These are phyloP conservation scores for Clarias macrocephalus DNA, from an alignment of 2,113 vertebrate genomes.

Conservation along the genomic window DNA sequence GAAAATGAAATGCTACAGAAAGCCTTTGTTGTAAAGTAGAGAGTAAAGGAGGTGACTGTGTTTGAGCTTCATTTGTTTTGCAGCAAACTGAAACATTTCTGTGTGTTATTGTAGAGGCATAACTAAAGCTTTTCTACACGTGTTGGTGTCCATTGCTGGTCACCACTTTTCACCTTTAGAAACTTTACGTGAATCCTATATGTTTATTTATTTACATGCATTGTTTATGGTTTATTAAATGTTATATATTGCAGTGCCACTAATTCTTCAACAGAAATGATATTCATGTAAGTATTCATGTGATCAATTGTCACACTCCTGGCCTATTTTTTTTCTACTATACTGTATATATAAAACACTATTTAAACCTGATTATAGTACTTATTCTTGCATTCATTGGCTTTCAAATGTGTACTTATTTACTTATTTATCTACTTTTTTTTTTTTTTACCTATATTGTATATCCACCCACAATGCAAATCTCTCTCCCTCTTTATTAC, in stretches of 20 bases:
- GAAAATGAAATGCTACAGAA: constrained; percentile 34
- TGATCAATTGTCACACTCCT: background rate
- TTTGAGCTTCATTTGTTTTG: constrained; percentile 16
- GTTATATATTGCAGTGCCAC: background rate
- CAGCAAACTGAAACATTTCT: no score
- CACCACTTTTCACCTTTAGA: no score
- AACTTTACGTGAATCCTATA: no score
- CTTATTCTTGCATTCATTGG: background rate
- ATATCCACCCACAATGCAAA: no score
- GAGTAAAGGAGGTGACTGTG: constrained; percentile 13
- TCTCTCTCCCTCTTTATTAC: background rate
- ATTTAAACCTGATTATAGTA: background rate
- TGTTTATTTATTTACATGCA: no score
- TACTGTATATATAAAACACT: background rate
- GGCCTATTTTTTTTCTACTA: background rate
- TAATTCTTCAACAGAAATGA: background rate
- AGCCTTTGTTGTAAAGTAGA: constrained; percentile 22
- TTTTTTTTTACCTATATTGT: background rate
- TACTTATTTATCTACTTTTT: no score
- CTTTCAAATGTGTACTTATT: background rate
- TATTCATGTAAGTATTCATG: background rate
- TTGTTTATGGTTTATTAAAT: background rate
- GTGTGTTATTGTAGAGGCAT: no score
- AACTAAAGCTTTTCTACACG: no score
- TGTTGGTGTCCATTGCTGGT: no score